These are phyloP conservation scores for Chiridota heheva DNA, from an alignment of 35 echinoderm and acorn worm species.

Conservation along the genomic window DNA sequence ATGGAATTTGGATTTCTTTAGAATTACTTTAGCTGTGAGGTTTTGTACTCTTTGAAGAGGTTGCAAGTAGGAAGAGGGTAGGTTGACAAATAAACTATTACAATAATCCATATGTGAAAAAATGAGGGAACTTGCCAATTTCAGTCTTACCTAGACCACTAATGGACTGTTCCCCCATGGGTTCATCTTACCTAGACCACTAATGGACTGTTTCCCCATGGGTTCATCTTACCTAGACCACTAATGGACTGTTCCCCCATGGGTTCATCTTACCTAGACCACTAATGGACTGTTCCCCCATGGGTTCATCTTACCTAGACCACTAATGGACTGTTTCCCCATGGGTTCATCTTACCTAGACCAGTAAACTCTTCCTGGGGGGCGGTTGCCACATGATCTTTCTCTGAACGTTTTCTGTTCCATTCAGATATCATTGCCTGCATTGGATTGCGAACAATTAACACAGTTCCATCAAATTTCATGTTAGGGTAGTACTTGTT, in stretches of 20 bases:
- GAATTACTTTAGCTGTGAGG: too few species aligned
- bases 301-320: conserved; percentile 1
- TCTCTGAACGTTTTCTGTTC: conserved; percentile 18
- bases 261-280: neutral
- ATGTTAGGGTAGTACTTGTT: neutral
- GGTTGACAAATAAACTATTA: too few species aligned
- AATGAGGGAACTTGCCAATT: too few species aligned
- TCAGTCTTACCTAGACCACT: too few species aligned
- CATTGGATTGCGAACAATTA: conserved; percentile 39
- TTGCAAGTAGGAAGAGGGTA: too few species aligned
- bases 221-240: neutral
- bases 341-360: neutral
- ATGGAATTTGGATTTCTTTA: too few species aligned
- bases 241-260: neutral
- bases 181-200: too few species aligned
- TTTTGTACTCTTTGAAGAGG: too few species aligned
- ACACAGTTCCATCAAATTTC: conserved; percentile 16
- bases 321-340: too few species aligned
- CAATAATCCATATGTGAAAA: too few species aligned
- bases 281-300: neutral
- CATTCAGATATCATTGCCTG: conserved; percentile 41
- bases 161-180: too few species aligned
- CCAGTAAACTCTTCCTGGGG: conserved; percentile 16
- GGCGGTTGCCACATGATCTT: conserved; percentile 15
- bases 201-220: neutral